Evolutionary conservation across 1,140 invertebrate species (phyloP), one percentile per base, ranked within the genome.

Genomic region (Heliothis subflexa): DNA sequence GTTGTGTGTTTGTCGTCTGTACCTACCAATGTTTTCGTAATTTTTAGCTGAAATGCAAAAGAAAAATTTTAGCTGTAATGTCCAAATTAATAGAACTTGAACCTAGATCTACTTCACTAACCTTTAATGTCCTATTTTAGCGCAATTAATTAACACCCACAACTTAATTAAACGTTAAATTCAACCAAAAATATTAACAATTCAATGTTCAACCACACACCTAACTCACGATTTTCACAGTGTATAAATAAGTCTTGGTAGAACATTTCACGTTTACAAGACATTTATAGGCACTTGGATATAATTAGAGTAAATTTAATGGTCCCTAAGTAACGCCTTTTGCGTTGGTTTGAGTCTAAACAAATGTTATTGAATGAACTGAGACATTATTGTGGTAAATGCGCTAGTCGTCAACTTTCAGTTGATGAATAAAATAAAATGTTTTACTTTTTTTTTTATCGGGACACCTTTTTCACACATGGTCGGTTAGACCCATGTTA

Each of bases 241-340:
- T 10, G 1, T 2, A 62, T 62, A 33, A 40, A 62, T 62, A 62
- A 62, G 12, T n/a, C 3, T 62, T 28, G 21, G 3, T 62, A 0
- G 3, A 62, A n/a, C 14, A 52, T 52, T 64, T 64, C 40, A 13
- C 59, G 55, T 50, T 75, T 40, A 49, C 13, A 45, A 52, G 73
- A 76, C 73, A 25, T 57, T 76, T 76, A 76, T 75, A 50, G 73
- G 47, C 47, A 33, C 73, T 62, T 25, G 40, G 28, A 76, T 52
- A 64, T 76, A 76, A 76, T 64, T 76, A 64, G 57, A 62, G 40
- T 54, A 40, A 14, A 18, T 18, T 64, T 59, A 74, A 74, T 49
- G 21, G 49, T 16, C 5, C 47, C 25, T 45, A 54, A 52, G 10
- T 45, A 21, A 75, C 25, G 47, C 21, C 49, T 71, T 11, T 33